Evolutionary conservation across 2,113 vertebrate genomes (phyloP).

Genomic region (Neopipo cinnamomea): DNA sequence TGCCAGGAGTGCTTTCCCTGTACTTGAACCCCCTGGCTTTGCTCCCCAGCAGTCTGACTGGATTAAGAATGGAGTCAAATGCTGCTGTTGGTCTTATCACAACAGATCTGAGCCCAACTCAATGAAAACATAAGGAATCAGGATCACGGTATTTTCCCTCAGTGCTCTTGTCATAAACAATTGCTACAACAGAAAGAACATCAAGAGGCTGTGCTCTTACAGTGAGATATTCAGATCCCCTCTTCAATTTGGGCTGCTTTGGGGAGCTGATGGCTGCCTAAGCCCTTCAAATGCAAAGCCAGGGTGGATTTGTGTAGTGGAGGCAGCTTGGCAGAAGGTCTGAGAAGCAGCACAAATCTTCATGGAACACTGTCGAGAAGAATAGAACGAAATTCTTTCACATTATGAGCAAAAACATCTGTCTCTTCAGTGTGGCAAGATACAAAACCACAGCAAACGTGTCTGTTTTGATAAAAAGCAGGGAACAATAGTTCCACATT

Average conservation of each 20-base stretch:
- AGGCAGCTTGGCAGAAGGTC: not conserved
- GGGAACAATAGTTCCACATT: not conserved
- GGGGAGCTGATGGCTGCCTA: slow-evolving; percentile 15
- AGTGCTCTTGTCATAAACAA: slow-evolving; percentile 39
- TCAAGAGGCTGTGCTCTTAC: not conserved
- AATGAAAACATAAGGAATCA: slow-evolving; percentile 28
- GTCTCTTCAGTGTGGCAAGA: not conserved
- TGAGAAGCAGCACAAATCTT: not conserved
- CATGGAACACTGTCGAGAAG: not conserved
- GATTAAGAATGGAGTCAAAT: slow-evolving; percentile 57
- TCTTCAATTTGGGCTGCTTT: not conserved
- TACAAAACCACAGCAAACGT: not conserved
- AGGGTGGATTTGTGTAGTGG: not conserved
- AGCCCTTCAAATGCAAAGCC: not conserved
- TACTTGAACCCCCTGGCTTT: slow-evolving; percentile 3
- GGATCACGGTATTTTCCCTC: not conserved
- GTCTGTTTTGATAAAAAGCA: slow-evolving; percentile 52
- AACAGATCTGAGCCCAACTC: slow-evolving; percentile 38
- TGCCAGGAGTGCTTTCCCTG: not conserved
- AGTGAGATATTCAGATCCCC: not conserved
- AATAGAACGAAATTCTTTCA: not conserved
- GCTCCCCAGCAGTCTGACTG: slow-evolving; percentile 23
- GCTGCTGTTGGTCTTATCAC: slow-evolving; percentile 20
- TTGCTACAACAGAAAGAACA: not conserved
- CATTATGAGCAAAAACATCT: not conserved